Conservation (phyloP, 2,113 vertebrate species). For the Phoxinus phoxinus region DNA sequence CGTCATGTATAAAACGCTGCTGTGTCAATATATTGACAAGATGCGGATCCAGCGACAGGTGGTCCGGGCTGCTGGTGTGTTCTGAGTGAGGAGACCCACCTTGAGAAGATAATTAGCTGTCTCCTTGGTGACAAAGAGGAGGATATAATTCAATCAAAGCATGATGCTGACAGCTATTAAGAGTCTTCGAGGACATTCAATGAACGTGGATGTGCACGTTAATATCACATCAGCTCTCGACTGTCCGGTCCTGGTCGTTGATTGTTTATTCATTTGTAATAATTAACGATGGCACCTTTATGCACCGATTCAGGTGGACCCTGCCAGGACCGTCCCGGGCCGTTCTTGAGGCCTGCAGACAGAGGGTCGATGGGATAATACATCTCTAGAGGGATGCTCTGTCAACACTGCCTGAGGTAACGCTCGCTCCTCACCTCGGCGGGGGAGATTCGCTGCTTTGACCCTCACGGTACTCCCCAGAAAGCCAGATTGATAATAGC, state of each 20-base stretch:
- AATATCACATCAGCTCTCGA: background rate
- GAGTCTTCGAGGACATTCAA: slow-evolving; percentile 3
- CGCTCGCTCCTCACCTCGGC: background rate
- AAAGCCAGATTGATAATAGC: slow-evolving; percentile 44
- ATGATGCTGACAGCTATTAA: slow-evolving; percentile 12
- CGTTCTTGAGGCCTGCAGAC: background rate
- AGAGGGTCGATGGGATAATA: slow-evolving; percentile 16
- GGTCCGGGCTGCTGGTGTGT: slow-evolving; percentile 5
- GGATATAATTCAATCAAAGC: slow-evolving; percentile 33
- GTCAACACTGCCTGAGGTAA: slow-evolving; percentile 31
- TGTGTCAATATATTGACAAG: slow-evolving; percentile 28
- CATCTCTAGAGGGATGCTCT: slow-evolving; percentile 29
- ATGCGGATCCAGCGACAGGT: background rate
- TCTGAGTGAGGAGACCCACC: slow-evolving; percentile 27
- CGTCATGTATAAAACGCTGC: slow-evolving; percentile 5
- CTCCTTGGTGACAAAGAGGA: slow-evolving; percentile 24
- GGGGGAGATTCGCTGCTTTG: background rate
- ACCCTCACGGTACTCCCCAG: slow-evolving; percentile 27
- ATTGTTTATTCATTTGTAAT: slow-evolving; percentile 22
- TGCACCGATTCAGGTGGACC: background rate
- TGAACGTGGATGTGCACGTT: background rate
- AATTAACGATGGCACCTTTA: slow-evolving; percentile 18
- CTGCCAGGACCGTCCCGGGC: background rate
- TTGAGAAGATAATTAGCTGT: slow-evolving; percentile 39
- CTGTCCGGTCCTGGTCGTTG: background rate